Evolutionary conservation across 2,888 invertebrate genomes (phyloP).

Genomic region (Habroteleia sp.): DNA sequence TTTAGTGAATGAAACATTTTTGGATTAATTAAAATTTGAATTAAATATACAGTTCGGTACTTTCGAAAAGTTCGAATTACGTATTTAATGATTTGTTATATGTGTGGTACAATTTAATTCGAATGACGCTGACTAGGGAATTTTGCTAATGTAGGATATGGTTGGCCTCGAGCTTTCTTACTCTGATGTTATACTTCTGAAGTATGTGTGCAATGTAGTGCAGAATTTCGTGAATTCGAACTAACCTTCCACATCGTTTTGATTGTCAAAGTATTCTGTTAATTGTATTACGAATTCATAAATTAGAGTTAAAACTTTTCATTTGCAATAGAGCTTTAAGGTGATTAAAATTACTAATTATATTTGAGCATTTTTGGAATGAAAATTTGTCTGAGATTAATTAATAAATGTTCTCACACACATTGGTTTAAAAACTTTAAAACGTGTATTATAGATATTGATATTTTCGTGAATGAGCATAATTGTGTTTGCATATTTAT

Average conservation of each 20-base stretch:
- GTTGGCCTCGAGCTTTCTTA: conserved; percentile 20
- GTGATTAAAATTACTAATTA: conserved; percentile 1
- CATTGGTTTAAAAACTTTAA: too few relatives aligned
- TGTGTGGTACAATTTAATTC: conserved; percentile 6
- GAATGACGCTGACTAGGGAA: conserved; percentile 9
- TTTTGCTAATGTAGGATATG: conserved; percentile 18
- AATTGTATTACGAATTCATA: conserved; percentile 16
- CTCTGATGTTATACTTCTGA: conserved; percentile 13
- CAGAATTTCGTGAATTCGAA: conserved; percentile 25
- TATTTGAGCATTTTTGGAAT: too few relatives aligned
- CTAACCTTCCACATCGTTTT: conserved; percentile 19
- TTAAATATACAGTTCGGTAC: neutral
- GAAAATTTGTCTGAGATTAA: too few relatives aligned
- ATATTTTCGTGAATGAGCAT: too few relatives aligned
- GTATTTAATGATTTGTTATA: conserved; percentile 25
- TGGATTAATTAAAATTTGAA: conserved; percentile 3
- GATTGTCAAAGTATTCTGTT: conserved; percentile 18
- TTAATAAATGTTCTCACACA: too few relatives aligned
- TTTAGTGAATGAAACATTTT: conserved; percentile 5
- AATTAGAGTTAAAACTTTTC: conserved; percentile 19
- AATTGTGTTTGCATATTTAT: too few relatives aligned
- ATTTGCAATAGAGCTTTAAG: neutral
- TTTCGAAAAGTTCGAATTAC: conserved; percentile 1
- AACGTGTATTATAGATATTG: too few relatives aligned
- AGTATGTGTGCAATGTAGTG: conserved; percentile 7